Base-by-base conservation (phyloP, 1,140 invertebrate species). In the Pseudoatta argentina region DNA sequence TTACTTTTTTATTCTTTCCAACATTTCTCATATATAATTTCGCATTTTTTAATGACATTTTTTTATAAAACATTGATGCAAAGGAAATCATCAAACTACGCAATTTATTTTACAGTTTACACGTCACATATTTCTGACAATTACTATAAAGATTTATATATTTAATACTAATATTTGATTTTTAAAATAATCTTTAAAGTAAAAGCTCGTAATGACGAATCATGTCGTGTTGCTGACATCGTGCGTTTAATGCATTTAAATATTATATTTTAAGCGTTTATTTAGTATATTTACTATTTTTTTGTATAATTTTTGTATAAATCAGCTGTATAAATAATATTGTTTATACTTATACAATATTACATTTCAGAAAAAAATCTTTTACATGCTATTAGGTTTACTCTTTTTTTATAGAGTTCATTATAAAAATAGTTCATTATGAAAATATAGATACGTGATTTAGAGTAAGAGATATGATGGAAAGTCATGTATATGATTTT, bases 61-160 rank as follows among this genome's bases (percentile, higher is more conserved):
- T 16, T 14, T 79, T 67, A 66, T 53, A 10, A 18, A 8, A 30
- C 21, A 59, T 79, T 21, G 51, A 51, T 24, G 61, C 34, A 30
- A 39, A 34, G 39, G 1, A 30, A 44, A 27, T 57, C 3, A 10
- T 59, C 18, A 51, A 59, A 18, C 10, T 61, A 10, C 1, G 8
- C 39, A 44, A 44, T 44, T 44, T 8, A 44, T 10, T 44, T 44
- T 44, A 6, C 39, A 7, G 8, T 44, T 44, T 44, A 44, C 39
- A 10, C 8, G 2, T 44, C 1, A 44, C 1, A 10, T 10, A 44
- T 44, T 44, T 10, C 2, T 44, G 7, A 44, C 7, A 44, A 44
- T 61, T 12, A n/a, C 21, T n/a, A 34, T 34, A 61, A 61, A 76
- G 14, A 24, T 76, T 76, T 24, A 75, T 24, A 75, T 75, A 75